phyloP scores from a whole-genome alignment of 2,797 vertebrate genomes.

The Carcharodon carcharias region DNA sequence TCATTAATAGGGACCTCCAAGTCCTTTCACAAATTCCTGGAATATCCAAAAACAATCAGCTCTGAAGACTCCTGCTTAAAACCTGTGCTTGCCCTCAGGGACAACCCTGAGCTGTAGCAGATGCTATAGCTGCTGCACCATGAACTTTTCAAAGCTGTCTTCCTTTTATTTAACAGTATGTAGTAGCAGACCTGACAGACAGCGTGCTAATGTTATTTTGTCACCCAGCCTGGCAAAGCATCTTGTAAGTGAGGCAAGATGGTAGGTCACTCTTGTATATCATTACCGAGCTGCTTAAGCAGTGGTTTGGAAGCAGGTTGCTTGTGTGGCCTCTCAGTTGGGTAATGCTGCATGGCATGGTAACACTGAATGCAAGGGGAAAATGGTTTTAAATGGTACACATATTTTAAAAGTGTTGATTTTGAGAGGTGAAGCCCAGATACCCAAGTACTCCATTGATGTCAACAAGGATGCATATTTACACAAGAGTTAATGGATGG shows the following conservation, averaged over 20 bases:
- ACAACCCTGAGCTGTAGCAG: slow-evolving; percentile 7
- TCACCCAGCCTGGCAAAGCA: slow-evolving; percentile 19
- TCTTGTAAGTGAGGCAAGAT: slow-evolving; percentile 14
- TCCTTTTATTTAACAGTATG: not conserved
- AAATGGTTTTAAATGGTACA: not conserved
- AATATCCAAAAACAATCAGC: not conserved
- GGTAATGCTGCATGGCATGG: not conserved
- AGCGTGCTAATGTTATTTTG: slow-evolving; percentile 32
- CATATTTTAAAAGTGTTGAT: not conserved
- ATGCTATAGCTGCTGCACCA: slow-evolving; percentile 8
- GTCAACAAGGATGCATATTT: not conserved
- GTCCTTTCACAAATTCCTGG: not conserved
- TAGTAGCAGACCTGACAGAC: slow-evolving; percentile 24
- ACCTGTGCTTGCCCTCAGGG: not conserved
- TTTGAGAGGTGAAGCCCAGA: not conserved
- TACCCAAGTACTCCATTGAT: not conserved
- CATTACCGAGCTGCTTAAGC: slow-evolving; percentile 13
- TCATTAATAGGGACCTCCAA: not conserved
- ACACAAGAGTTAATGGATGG: not conserved
- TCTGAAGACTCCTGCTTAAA: not conserved
- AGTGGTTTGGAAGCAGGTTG: not conserved
- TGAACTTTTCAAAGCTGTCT: slow-evolving; percentile 32
- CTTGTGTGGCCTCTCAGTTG: not conserved
- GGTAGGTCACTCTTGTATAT: slow-evolving; percentile 31
- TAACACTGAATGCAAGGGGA: not conserved